A percentile compares a stretch with the other conserved stretches of the same genome.
phyloP scores from a whole-genome alignment of 2,113 vertebrate genomes.

The Rhagologus leucostigma region DNA sequence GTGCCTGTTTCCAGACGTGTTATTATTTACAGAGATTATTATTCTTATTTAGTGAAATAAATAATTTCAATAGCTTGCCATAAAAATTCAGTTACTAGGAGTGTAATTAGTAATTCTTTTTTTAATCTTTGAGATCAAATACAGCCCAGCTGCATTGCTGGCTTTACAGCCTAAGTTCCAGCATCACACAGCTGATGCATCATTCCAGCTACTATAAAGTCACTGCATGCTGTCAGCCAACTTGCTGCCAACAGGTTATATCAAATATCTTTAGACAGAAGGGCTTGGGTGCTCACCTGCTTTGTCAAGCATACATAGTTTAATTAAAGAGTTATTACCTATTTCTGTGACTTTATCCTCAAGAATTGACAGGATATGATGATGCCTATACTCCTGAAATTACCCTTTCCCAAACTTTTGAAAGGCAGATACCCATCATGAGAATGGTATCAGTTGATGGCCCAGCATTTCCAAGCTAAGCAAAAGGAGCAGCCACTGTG shows the following conservation, averaged over 20 bases:
- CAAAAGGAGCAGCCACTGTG: neutral
- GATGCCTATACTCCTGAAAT: neutral
- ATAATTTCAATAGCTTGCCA: neutral
- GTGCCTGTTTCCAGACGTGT: neutral
- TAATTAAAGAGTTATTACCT: neutral
- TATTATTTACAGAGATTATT: neutral
- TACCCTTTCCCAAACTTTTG: neutral
- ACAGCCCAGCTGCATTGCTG: neutral
- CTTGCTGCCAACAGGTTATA: neutral
- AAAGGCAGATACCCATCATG: neutral
- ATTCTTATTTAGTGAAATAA: neutral
- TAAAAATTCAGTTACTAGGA: neutral
- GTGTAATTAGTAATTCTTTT: neutral
- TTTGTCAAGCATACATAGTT: neutral
- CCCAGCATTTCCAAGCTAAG: neutral
- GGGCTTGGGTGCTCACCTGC: neutral
- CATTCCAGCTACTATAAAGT: neutral
- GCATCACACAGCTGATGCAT: no score
- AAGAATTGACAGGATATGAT: neutral
- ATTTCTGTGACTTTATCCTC: neutral
- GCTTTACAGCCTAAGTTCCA: neutral
- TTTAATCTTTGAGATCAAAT: neutral
- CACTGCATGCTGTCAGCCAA: fast-evolving
- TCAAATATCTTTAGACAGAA: neutral
- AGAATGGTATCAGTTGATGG: neutral